Conservation (phyloP, 2,113 vertebrate species). For the Oostethus manadensis region DNA sequence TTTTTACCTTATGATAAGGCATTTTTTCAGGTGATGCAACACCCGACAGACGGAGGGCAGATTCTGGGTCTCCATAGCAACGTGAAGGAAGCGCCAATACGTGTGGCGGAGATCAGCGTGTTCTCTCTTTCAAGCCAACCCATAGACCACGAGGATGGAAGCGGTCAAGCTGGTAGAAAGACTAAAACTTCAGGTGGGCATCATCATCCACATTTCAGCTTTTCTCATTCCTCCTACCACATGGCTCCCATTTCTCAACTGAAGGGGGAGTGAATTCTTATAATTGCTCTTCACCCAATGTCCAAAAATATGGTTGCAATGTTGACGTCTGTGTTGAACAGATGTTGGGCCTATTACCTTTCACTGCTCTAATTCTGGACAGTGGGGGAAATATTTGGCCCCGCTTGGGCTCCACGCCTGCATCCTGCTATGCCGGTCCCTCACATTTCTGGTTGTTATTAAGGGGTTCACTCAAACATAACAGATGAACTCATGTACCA, state of each 20-base stretch:
- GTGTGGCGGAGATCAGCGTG: constrained; percentile 77
- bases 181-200: constrained; percentile 71
- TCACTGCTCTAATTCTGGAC: constrained; percentile 56
- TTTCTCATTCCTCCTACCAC: constrained; percentile 29
- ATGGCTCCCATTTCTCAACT: constrained; percentile 45
- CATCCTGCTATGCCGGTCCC: constrained; percentile 34
- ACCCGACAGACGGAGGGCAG: constrained; percentile 75
- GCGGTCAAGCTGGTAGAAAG: constrained; percentile 63
- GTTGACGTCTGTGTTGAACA: constrained; percentile 48
- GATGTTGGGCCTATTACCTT: constrained; percentile 55
- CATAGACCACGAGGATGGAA: constrained; percentile 76
- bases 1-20: constrained; percentile 9
- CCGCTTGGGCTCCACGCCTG: constrained; percentile 25
- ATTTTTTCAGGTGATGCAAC: constrained; percentile 73
- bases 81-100: constrained; percentile 72
- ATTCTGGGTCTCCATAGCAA: constrained; percentile 77
- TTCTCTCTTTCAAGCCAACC: constrained; percentile 77
- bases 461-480: constrained; percentile 52
- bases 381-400: constrained; percentile 12
- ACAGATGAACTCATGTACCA: constrained; percentile 63
- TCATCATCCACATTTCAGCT: constrained; percentile 36
- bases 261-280: constrained; percentile 38
- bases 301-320: constrained; percentile 49
- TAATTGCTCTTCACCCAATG: constrained; percentile 40
- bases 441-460: constrained; percentile 60